Evolutionary conservation across 2,797 vertebrate genomes (phyloP).

Genomic region (Odontamblyopus rebecca): DNA sequence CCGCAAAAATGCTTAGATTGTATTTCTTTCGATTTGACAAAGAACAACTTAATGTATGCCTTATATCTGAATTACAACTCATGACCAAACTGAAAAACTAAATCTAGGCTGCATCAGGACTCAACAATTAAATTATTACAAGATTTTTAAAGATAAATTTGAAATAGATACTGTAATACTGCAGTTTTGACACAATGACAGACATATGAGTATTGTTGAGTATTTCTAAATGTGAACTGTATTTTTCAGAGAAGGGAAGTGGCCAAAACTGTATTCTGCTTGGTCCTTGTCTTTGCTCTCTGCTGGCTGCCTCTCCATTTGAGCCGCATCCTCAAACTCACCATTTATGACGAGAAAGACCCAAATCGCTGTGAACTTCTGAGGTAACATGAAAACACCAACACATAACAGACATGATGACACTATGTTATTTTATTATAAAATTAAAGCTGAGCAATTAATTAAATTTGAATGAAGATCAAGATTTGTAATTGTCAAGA

Average conservation of each 20-base stretch:
- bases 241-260: constrained; percentile 88
- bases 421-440: neutral
- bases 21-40: too few species aligned
- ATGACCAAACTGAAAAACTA: too few species aligned
- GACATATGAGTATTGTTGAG: neutral
- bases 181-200: neutral
- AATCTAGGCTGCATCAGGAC: too few species aligned
- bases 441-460: too few species aligned
- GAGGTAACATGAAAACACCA: constrained; percentile 72
- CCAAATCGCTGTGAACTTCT: constrained; percentile 93
- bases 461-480: too few species aligned
- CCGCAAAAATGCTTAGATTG: too few species aligned
- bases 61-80: too few species aligned
- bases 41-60: too few species aligned
- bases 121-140: too few species aligned
- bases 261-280: constrained; percentile 94
- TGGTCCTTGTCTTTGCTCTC: constrained; percentile 93
- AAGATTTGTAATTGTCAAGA: too few species aligned
- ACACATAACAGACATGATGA: neutral
- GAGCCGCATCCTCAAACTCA: constrained; percentile 92
- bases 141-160: too few species aligned
- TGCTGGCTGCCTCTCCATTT: constrained; percentile 98
- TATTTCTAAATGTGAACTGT: constrained; percentile 36
- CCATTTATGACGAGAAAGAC: constrained; percentile 89
- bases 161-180: too few species aligned